Base-by-base conservation (phyloP, 53 echinoderm and acorn worm species). In the Mesocentrotus franciscanus region DNA sequence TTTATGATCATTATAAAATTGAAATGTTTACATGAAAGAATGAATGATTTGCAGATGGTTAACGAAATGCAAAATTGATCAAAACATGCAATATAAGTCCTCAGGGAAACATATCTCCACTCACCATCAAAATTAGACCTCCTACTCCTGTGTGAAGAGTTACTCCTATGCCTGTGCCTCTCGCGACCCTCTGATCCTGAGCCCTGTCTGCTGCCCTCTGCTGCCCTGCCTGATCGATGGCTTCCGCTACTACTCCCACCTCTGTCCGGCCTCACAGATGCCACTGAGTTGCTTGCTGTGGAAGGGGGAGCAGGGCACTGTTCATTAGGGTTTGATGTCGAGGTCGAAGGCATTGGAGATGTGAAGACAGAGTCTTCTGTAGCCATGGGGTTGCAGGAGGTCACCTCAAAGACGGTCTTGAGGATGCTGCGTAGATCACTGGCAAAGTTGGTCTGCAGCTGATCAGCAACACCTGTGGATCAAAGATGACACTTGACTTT, bases 391-490 rank as follows among this genome's bases (percentile, higher is more conserved):
- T 97, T 96, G 90, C 89, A 64, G 4, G 96, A 92, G 15, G 94
- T 96, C 68, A 97, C 97, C 85, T 97, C 97, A 95, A 99, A 99
- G 56, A 99, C 99, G 0, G 97, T 97, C 96, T 99, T 99, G 34
- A 99, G 92, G 96, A 99, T 99, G 96, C 98, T 97, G 26, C 99
- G 95, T 15, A 99, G 95, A 71, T 99, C 99, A 91, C 97, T 97
- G 92, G 98, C 99, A 78, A 97, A 99, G 96, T 99, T 99, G 42
- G 99, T 98, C 96, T 99, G 99, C 15, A 99, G 97, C 81, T 99
- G 99, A 96, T 99, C 99, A 20, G 99, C 99, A 61, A 99, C 99
- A 90, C 99, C 99, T 99, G 92, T 22, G 35, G 42, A 68, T 58
- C 81, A 81, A 81, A 81, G 4, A 13, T 16, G 36, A 36, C 8